Evolutionary conservation across 2,113 vertebrate genomes (phyloP).

Genomic region (Puffinus mauretanicus): DNA sequence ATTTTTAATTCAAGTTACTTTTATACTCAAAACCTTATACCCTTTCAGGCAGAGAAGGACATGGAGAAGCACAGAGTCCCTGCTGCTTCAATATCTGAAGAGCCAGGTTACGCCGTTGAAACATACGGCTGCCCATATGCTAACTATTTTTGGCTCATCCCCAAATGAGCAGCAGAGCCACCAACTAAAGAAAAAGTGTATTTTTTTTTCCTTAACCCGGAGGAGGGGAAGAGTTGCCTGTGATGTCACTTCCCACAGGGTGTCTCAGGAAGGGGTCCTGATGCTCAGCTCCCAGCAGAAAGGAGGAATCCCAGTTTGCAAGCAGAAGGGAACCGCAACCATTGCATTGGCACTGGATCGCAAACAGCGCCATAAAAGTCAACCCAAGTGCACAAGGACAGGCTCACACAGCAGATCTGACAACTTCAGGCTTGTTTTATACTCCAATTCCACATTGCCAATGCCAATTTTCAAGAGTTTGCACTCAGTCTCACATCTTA

Average conservation of each 20-base stretch:
- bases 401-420: background rate
- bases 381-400: background rate
- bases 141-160: background rate
- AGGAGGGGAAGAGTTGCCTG: background rate
- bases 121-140: background rate
- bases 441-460: fast-evolving
- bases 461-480: background rate
- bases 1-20: background rate
- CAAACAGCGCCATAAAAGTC: background rate
- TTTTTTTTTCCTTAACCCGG: background rate
- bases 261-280: background rate
- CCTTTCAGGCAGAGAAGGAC: background rate
- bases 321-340: background rate
- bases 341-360: background rate
- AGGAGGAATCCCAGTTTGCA: background rate
- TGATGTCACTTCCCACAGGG: background rate
- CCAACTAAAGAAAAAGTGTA: background rate
- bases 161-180: background rate
- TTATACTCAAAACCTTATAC: background rate
- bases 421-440: background rate
- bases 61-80: fast-evolving
- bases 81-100: background rate
- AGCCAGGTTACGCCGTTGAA: background rate
- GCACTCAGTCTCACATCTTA: background rate
- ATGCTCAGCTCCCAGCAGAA: background rate